Evolutionary conservation across 2,797 vertebrate species (phyloP), one percentile per base, ranked within the genome.

Genomic region (Dicrostonyx torquatus): DNA sequence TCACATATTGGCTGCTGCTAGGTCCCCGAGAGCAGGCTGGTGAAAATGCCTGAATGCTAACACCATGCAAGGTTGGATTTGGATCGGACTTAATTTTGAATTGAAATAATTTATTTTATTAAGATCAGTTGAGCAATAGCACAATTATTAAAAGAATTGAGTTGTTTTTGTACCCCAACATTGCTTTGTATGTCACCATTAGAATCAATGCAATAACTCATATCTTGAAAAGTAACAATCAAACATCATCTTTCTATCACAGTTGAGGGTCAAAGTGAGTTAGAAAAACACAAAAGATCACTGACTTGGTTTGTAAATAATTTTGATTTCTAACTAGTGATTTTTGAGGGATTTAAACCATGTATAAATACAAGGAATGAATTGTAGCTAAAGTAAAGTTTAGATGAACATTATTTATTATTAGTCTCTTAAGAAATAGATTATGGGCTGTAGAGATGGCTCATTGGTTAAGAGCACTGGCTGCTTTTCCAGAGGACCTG

Each of bases 231-330:
- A 62, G 79, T 64, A 82, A 26, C 20, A 50, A 53, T 31, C 18
- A 55, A 6, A 4, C 55, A 53, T 64, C 26, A 73, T 80, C 48
- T 1, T 85, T 72, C 3, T 24, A 24, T 64, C 29, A 22, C 58
- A 20, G 40, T 86, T 94, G 68, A 88, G 75, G 60, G n/a, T 22
- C 22, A 17, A 7, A 31, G 13, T 89, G 15, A 8, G 53, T 77
- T 72, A 78, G 66, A 93, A 88, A 92, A 37, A 18, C 58, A 66
- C 37, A 13, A 37, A 75, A 55, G 53, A 50, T 20, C 40, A 84
- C n/a, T 87, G 68, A 66, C 29, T 87, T 60, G 68, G 34, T 64
- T 89, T 90, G 26, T 80, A 80, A 80, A 89, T 87, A 72, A 89
- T 73, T 93, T 82, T 70, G 85, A 70, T 18, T 50, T n/a, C 66